Evolutionary conservation across 2,113 vertebrate genomes (phyloP), one percentile per base, ranked within the genome.

Genomic region (Percina caprodes): DNA sequence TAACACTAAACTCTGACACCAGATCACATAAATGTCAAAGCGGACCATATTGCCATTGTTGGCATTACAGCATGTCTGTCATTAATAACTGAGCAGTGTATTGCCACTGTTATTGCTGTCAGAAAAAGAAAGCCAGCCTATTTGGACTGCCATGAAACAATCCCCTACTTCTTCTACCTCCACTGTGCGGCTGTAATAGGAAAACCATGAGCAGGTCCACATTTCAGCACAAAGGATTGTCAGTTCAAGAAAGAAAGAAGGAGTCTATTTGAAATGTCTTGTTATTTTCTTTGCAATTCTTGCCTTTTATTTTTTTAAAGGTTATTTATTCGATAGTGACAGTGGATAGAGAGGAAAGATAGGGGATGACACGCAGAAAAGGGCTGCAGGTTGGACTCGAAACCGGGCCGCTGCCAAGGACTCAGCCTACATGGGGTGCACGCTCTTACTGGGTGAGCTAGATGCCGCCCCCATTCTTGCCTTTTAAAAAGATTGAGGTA

Each of bases 161-260:
- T 35, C 60, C 60, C 13, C 19, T 49, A 35, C 16, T 48, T 13
- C 70, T 68, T 69, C 1, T 67, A 19, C 18, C 23, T 68, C 65
- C 72, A 68, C 56, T 72, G 77, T 75, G 80, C 35, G 26, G 49
- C 56, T 65, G 30, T 65, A 60, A 61, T 48, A 63, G 79, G 69
- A 33, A 52, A 77, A 56, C 63, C 55, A 66, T 68, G 80, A 79
- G 16, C 60, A 21, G 66, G 56, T 65, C 35, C 66, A 56, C 49
- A 1, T 26, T 7, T 54, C 73, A 61, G 60, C 65, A 86, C 69
- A 51, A 65, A 86, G 18, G 70, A 62, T 59, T 70, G 67, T 71
- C 66, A 62, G 24, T 52, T 59, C n/a, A 26, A 73, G 51, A 78
- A 33, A 69, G 54, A 75, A 46, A 70, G 61, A 42, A 46, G 65